Base-by-base conservation (phyloP, 2,888 invertebrate genomes). In the Leucophora obtusa region DNA sequence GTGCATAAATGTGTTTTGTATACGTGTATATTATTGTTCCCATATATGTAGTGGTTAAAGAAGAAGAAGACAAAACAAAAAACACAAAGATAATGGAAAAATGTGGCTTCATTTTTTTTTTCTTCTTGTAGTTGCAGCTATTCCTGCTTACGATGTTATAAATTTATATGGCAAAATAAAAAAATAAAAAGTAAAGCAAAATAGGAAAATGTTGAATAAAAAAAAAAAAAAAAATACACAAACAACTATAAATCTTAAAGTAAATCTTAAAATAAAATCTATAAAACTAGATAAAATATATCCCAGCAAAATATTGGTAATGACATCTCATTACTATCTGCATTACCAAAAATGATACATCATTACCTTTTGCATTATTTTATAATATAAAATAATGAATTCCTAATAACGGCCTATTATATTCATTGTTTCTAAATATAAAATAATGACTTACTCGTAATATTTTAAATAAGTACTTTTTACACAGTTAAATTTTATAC, bases 141-240 rank as follows among this genome's bases (percentile, higher is more conserved):
- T 76, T 76, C 63, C 75, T 81, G 77, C 81, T 81, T 77, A 66
- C 81, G 77, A 81, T 73, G 81, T 81, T 81, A 70, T 71, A 81
- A 81, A 81, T 81, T 81, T 77, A 70, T 70, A 73, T 68, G 63
- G 10, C 7, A 80, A 69, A 14, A 6, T 15, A 51, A 66, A 66
- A 62, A 50, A 53, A 15, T 21, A 47, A 60, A 33, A 60, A 17
- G 38, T 21, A 17, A 62, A 17, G 50, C 43, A 62, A 58, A 38
- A 21, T 35, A 51, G 33, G 35, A 65, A 65, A 76, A 65, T 62
- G 58, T 58, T 24, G 51, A 38, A 66, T 51, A 63, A 56, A 51
- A 65, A 28, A 28, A 28, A 76, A 69, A 79, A 81, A 47, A 81
- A n/a, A n/a, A n/a, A n/a, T n/a, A n/a, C 51, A 77, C 59, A 71